Evolutionary conservation across 2,888 invertebrate genomes (phyloP), one percentile per base, ranked within the genome.

Genomic region (Nemotelus nigrinus): DNA sequence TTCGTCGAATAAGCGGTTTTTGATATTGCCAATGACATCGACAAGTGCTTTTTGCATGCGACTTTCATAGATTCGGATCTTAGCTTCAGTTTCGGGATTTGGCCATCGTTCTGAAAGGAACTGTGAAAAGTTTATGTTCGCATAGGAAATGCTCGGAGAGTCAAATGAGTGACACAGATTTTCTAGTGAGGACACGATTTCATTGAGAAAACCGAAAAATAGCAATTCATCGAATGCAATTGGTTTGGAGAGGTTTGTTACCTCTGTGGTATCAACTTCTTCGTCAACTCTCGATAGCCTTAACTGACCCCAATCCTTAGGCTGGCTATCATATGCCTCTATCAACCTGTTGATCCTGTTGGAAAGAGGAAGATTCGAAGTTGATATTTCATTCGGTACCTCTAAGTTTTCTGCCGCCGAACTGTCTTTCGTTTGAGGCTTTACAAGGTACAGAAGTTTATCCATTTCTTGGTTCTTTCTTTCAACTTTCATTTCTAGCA

Each of bases 401-500:
- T 3, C 63, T 3, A 5, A 4, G 25, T 63, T 63, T 3, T 4
- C 4, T 7, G 43, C 41, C 4, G 39, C 39, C 3, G 41, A 53
- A 6, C 8, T 71, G 7, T 44, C 53, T 55, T 71, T 57, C 5
- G 10, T 5, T 2, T 44, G 0, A 44, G 3, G 10, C 47, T 3
- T 3, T 2, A 25, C n/a, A 7, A 39, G 10, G 25, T 57, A 39
- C 6, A 79, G 39, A 5, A 79, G n/a, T 48, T 74, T 70, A 8
- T 43, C 25, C 53, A 77, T 74, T 75, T 79, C 68, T 8, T 8
- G 10, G 63, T 72, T 68, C 60, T 77, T 74, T 41, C 63, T 57
- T 25, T 79, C 63, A 39, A 77, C 48, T 68, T 77, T 77, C 63
- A 74, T 60, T 41, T 75, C 5, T 57, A 79, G 43, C 4, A 77